phyloP scores from a whole-genome alignment of 2,797 vertebrate genomes.

The Enoplosus armatus region DNA sequence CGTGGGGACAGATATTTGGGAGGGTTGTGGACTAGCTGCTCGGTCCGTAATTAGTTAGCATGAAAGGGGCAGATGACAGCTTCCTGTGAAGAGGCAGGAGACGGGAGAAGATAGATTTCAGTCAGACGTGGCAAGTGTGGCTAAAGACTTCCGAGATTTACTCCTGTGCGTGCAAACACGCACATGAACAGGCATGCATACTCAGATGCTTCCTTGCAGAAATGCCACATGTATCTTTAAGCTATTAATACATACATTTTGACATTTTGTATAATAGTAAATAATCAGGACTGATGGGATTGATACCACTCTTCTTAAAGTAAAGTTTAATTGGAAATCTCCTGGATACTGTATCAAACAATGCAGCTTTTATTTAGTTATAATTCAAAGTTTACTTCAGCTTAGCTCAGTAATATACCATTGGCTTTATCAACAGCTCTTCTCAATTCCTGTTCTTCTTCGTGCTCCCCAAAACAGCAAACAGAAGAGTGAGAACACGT shows the following conservation, averaged over 20 bases:
- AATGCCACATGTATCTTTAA: slow-evolving; percentile 15
- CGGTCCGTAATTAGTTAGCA: slow-evolving; percentile 79
- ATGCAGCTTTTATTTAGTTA: not conserved
- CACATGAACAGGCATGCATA: not conserved
- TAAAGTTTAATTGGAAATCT: not conserved
- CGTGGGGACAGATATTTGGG: slow-evolving; percentile 39
- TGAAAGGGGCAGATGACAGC: slow-evolving; percentile 84
- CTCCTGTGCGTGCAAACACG: slow-evolving; percentile 1
- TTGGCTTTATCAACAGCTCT: not conserved
- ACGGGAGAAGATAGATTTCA: slow-evolving; percentile 84
- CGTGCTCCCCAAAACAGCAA: not conserved
- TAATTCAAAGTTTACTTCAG: not conserved
- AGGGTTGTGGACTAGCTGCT: slow-evolving; percentile 58
- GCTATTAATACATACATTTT: slow-evolving; percentile 2
- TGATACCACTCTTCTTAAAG: not conserved
- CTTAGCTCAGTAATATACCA: not conserved
- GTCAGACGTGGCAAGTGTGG: slow-evolving; percentile 79
- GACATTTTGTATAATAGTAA: not conserved
- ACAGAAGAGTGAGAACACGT: not conserved
- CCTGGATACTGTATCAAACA: not conserved
- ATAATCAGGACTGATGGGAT: no score
- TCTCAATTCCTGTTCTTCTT: not conserved
- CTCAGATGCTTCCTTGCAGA: slow-evolving; percentile 28
- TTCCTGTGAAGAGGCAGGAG: slow-evolving; percentile 78
- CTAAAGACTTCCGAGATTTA: slow-evolving; percentile 52